phyloP scores from a whole-genome alignment of 2,797 vertebrate genomes.

The Fistularia tabacaria region DNA sequence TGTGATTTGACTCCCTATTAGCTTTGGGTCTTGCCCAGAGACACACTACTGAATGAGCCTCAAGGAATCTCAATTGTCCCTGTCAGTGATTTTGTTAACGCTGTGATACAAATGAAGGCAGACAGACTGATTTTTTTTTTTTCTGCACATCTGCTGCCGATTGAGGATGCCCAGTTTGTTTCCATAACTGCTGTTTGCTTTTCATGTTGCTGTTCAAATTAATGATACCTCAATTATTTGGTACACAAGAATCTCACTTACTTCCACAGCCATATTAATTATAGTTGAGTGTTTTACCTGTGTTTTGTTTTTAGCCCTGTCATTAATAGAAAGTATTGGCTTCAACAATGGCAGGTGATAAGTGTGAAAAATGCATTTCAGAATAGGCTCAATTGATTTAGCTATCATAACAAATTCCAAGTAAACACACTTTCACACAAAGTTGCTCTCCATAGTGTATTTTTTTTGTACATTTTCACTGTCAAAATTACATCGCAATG shows the following conservation, averaged over 20 bases:
- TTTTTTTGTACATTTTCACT: background rate
- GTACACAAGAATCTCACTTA: conserved; percentile 5
- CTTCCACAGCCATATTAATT: conserved; percentile 7
- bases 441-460: background rate
- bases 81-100: conserved; percentile 20
- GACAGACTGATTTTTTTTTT: conserved; percentile 38
- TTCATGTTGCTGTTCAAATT: conserved; percentile 30
- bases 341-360: conserved; percentile 4
- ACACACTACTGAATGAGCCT: conserved; percentile 37
- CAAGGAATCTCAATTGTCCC: conserved; percentile 38
- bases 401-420: background rate
- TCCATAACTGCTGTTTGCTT: conserved; percentile 54
- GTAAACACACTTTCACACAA: conserved; percentile 9
- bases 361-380: conserved; percentile 3
- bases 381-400: background rate
- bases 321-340: conserved; percentile 4
- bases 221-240: conserved; percentile 2
- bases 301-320: conserved; percentile 15
- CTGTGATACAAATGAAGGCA: conserved; percentile 40
- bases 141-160: conserved; percentile 57
- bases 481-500: background rate
- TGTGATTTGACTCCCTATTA: conserved; percentile 45
- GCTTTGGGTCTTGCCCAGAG: conserved; percentile 30
- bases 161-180: conserved; percentile 45
- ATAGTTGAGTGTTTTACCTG: conserved; percentile 1